A percentile compares a stretch with the other conserved stretches of the same genome.
Evolutionary conservation across 1,140 invertebrate genomes (phyloP).

Genomic region (Hylaeus volcanicus): DNA sequence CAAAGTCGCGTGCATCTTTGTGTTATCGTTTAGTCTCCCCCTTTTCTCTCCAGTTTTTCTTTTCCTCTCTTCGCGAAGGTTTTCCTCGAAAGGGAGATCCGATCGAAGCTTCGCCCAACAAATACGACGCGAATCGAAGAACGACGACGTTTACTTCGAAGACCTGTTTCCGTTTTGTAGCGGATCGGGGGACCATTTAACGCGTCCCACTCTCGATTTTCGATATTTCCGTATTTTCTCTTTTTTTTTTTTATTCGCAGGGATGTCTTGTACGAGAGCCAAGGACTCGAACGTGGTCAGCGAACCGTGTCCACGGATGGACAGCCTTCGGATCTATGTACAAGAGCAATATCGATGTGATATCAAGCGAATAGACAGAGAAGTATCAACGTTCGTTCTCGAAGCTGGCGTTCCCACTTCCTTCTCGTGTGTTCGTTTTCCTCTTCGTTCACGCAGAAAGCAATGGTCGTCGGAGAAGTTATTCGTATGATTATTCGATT

Average conservation of each 20-base stretch:
- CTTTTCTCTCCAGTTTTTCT: no score
- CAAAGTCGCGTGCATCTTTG: conserved; percentile 58
- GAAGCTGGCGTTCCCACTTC: conserved; percentile 21
- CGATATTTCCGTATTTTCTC: background rate
- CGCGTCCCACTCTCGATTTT: conserved; percentile 17
- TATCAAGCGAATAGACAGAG: conserved; percentile 51
- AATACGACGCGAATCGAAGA: conserved; percentile 9
- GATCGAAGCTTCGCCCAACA: conserved; percentile 56
- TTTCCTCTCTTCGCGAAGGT: background rate
- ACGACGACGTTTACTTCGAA: background rate
- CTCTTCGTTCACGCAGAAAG: conserved; percentile 38
- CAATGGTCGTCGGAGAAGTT: conserved; percentile 52
- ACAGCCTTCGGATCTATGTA: conserved; percentile 40
- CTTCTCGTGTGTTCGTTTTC: conserved; percentile 30
- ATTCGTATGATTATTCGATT: conserved; percentile 49
- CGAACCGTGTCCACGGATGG: conserved; percentile 27
- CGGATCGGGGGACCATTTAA: conserved; percentile 24
- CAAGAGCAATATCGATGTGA: conserved; percentile 50
- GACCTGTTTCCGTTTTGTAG: conserved; percentile 6
- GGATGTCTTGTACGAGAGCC: conserved; percentile 23
- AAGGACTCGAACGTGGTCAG: background rate
- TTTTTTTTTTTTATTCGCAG: no score
- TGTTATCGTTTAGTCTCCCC: conserved; percentile 24
- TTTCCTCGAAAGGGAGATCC: conserved; percentile 47
- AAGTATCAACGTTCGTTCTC: conserved; percentile 45